phyloP scores from a whole-genome alignment of 2,113 vertebrate genomes.

The Scartelaos histophorus region DNA sequence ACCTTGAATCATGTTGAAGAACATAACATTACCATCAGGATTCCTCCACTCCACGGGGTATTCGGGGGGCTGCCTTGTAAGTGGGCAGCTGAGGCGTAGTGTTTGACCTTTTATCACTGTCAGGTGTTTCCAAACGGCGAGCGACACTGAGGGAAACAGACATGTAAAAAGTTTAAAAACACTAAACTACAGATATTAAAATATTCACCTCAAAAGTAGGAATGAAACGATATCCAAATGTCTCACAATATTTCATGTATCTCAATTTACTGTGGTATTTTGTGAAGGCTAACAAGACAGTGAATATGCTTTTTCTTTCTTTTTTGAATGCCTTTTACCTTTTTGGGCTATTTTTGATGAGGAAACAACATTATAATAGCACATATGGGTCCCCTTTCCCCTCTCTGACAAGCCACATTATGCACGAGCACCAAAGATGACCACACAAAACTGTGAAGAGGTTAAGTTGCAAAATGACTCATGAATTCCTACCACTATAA shows the following conservation, averaged over 20 bases:
- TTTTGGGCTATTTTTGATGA: too few species aligned
- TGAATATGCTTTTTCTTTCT: too few species aligned
- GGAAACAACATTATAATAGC: too few species aligned
- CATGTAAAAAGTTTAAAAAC: neutral
- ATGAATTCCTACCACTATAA: conserved; percentile 12
- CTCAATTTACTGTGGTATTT: too few species aligned
- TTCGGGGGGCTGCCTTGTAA: conserved; percentile 3
- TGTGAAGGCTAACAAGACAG: too few species aligned
- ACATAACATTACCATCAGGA: conserved; percentile 56
- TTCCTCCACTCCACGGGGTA: conserved; percentile 70
- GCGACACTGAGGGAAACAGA: conserved; percentile 36
- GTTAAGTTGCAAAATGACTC: conserved; percentile 32
- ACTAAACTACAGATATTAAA: neutral
- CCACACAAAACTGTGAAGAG: neutral
- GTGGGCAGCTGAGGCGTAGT: conserved; percentile 58
- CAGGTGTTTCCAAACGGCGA: conserved; percentile 28
- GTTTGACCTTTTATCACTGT: conserved; percentile 62
- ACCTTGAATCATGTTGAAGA: conserved; percentile 64
- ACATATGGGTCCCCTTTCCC: too few species aligned
- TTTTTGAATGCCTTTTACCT: too few species aligned
- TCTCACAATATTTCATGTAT: too few species aligned
- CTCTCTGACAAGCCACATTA: too few species aligned
- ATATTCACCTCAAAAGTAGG: too few species aligned
- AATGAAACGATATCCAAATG: too few species aligned
- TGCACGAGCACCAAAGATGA: too few species aligned